These are phyloP conservation scores for Papilio demoleus DNA, from an alignment of 2,888 invertebrate species.

Conservation along the genomic window DNA sequence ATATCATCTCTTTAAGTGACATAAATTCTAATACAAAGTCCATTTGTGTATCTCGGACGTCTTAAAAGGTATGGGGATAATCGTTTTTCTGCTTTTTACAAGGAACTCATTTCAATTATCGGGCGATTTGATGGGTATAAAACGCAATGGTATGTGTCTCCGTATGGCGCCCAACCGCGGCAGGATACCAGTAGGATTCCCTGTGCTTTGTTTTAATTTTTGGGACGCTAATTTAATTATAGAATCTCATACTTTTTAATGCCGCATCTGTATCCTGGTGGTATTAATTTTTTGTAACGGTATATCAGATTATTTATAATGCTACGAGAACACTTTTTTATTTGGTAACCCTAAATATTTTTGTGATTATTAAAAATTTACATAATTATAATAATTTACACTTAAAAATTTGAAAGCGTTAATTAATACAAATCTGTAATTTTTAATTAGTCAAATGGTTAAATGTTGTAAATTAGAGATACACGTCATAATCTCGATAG, in stretches of 20 bases:
- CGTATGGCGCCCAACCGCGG: conserved; percentile 76
- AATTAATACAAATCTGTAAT: conserved; percentile 38
- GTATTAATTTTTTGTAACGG: conserved; percentile 68
- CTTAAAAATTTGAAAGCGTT: conserved; percentile 17
- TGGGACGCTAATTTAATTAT: conserved; percentile 82
- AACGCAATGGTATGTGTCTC: conserved; percentile 77
- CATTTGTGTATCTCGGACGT: conserved; percentile 83
- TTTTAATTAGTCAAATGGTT: conserved; percentile 39
- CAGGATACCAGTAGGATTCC: conserved; percentile 61
- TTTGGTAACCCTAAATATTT: not conserved
- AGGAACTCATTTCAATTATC: conserved; percentile 84
- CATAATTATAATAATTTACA: conserved; percentile 9
- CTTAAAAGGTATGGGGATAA: conserved; percentile 82
- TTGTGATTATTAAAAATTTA: not conserved
- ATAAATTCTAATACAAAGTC: conserved; percentile 84
- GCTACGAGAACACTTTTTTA: not conserved
- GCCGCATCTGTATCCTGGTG: conserved; percentile 75
- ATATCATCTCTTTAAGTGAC: conserved; percentile 82
- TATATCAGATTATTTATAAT: conserved; percentile 48
- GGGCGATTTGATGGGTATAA: conserved; percentile 80
- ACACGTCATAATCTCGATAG: conserved; percentile 46
- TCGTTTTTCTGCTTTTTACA: conserved; percentile 83
- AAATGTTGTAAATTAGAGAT: conserved; percentile 43
- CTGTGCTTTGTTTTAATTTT: conserved; percentile 63
- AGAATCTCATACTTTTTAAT: conserved; percentile 63